phyloP scores from a whole-genome alignment of 2,797 vertebrate species.

The Eulemur mongoz region DNA sequence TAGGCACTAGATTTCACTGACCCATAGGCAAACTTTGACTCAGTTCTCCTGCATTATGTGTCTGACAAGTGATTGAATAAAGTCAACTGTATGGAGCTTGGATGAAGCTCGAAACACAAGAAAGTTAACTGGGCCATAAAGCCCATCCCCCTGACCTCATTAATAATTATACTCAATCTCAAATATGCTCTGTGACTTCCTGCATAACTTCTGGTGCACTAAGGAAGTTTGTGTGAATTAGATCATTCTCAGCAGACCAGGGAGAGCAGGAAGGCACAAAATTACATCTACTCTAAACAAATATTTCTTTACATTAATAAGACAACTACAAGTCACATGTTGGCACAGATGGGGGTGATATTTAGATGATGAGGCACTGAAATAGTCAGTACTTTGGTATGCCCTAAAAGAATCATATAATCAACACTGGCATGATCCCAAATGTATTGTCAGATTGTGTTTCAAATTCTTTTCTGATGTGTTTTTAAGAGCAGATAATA shows the following conservation, averaged over 20 bases:
- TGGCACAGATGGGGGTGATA: constrained; percentile 50
- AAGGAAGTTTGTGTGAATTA: constrained; percentile 36
- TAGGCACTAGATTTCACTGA: background rate
- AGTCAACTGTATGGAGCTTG: background rate
- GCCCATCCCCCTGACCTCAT: constrained; percentile 21
- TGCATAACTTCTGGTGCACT: background rate
- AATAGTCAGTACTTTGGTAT: background rate
- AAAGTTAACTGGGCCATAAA: background rate
- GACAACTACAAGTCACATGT: constrained; percentile 68
- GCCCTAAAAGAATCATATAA: background rate
- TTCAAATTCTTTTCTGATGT: constrained; percentile 1
- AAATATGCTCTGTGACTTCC: constrained; percentile 48
- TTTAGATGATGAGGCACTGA: constrained; percentile 70
- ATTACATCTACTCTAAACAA: constrained; percentile 76
- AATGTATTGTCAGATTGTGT: background rate
- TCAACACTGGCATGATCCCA: background rate
- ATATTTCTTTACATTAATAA: constrained; percentile 70
- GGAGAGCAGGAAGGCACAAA: constrained; percentile 66
- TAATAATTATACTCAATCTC: background rate
- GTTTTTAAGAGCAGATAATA: background rate
- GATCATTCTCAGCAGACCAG: constrained; percentile 58
- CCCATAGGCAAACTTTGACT: background rate
- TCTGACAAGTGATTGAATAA: background rate
- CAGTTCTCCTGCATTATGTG: background rate
- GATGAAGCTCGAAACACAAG: background rate